Evolutionary conservation across 2,888 invertebrate species (phyloP).

Genomic region (Ctenicera cuprea): DNA sequence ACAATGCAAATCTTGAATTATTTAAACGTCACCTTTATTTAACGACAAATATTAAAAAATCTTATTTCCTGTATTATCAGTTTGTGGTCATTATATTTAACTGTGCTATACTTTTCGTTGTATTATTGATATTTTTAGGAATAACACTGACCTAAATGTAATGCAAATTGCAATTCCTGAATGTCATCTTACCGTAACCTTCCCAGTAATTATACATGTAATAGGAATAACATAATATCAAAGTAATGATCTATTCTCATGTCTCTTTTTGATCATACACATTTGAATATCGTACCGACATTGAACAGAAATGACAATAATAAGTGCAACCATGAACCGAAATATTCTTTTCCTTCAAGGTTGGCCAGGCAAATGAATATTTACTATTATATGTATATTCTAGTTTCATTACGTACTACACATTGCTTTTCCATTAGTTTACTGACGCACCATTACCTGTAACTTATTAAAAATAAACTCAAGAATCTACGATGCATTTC

Average conservation of each 20-base stretch:
- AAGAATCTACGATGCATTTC: too few species aligned
- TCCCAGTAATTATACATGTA: constrained; percentile 16
- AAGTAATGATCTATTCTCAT: neutral
- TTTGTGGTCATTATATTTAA: neutral
- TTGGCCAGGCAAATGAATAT: neutral
- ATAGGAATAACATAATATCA: neutral
- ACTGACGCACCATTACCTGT: too few species aligned
- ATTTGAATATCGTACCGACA: neutral
- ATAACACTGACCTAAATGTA: constrained; percentile 18
- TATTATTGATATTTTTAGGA: neutral
- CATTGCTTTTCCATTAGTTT: too few species aligned
- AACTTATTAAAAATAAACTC: too few species aligned
- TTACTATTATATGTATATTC: too few species aligned
- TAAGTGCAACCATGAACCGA: neutral
- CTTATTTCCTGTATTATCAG: too few species aligned
- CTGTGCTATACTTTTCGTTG: neutral
- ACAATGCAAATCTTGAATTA: too few species aligned
- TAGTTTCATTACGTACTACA: too few species aligned
- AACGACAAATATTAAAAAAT: too few species aligned
- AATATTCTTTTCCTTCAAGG: neutral
- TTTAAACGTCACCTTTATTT: too few species aligned
- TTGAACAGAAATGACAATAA: constrained; percentile 4
- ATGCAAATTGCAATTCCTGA: neutral
- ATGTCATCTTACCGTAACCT: constrained; percentile 10
- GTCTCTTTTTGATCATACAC: constrained; percentile 15